phyloP scores from a whole-genome alignment of 2,113 vertebrate genomes.

The Mesoclemmys tuberculata region DNA sequence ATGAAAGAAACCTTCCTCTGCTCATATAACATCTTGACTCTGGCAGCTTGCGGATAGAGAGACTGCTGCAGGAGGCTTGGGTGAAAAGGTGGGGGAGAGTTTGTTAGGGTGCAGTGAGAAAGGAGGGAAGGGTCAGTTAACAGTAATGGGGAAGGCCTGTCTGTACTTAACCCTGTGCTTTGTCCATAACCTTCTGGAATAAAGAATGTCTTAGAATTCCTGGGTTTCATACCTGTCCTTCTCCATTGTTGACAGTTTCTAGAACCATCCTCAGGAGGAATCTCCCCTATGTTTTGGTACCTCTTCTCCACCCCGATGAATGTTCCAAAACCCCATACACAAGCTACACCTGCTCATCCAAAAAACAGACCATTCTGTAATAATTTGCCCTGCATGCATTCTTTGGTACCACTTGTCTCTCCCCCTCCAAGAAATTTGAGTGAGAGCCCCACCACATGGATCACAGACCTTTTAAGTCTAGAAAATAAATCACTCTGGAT shows the following conservation, averaged over 20 bases:
- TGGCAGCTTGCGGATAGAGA: conserved; percentile 38
- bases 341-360: background rate
- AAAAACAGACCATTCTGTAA: background rate
- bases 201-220: background rate
- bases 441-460: background rate
- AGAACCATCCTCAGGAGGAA: background rate
- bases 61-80: conserved; percentile 40
- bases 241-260: background rate
- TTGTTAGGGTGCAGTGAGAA: background rate
- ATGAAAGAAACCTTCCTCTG: conserved; percentile 27
- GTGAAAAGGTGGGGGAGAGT: background rate
- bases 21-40: conserved; percentile 38
- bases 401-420: background rate
- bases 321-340: background rate
- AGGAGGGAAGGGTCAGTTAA: background rate
- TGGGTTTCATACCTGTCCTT: background rate
- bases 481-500: background rate
- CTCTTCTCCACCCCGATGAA: background rate
- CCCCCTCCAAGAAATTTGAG: background rate
- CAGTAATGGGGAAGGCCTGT: background rate
- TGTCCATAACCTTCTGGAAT: background rate
- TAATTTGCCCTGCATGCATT: background rate
- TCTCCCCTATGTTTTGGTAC: background rate
- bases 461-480: background rate
- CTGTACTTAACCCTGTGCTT: conserved; percentile 41